phyloP scores from a whole-genome alignment of 2,888 invertebrate genomes.

The Morpho deidamia region DNA sequence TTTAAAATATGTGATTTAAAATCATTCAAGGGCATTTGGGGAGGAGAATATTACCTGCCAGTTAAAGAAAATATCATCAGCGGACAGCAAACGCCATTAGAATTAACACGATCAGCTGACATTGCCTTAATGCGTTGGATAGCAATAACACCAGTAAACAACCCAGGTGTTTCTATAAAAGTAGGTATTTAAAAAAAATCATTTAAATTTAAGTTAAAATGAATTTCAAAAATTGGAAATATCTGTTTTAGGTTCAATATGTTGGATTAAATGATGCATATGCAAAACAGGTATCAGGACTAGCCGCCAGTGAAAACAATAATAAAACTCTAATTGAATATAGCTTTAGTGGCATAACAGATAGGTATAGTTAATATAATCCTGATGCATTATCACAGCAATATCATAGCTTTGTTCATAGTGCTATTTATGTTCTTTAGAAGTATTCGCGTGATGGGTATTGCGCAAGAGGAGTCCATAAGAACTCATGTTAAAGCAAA shows the following conservation, averaged over 20 bases:
- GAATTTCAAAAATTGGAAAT: too few species aligned
- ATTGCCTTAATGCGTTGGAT: conserved; percentile 44
- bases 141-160: conserved; percentile 26
- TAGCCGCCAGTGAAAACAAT: conserved; percentile 14
- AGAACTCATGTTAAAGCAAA: too few species aligned
- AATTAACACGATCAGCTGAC: conserved; percentile 33
- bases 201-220: too few species aligned
- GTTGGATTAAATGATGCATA: too few species aligned
- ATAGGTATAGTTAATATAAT: conserved; percentile 28
- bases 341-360: conserved; percentile 48
- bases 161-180: conserved; percentile 36
- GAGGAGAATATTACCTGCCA: conserved; percentile 38
- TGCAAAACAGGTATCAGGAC: too few species aligned
- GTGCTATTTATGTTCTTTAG: too few species aligned
- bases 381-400: background rate
- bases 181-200: conserved; percentile 26
- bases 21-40: conserved; percentile 34
- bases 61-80: conserved; percentile 16
- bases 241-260: conserved; percentile 37
- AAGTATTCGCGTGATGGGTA: too few species aligned
- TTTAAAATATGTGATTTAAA: background rate
- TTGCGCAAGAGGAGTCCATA: too few species aligned
- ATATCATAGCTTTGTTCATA: too few species aligned
- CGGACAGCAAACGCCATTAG: conserved; percentile 23
- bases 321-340: conserved; percentile 33